Evolutionary conservation across 1,140 invertebrate genomes (phyloP), one percentile per base, ranked within the genome.

Genomic region (Tetramorium alpestre): DNA sequence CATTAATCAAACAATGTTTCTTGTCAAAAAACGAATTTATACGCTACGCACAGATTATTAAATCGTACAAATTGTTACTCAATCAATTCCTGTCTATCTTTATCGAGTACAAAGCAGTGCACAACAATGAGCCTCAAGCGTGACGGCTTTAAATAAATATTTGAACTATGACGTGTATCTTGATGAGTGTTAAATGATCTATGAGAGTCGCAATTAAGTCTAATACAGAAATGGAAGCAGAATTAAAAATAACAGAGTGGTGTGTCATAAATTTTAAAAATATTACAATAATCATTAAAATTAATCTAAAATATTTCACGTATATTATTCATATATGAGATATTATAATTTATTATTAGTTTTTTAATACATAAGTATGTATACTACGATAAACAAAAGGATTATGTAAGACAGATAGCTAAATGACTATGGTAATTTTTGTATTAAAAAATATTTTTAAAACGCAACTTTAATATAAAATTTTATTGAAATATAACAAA

Each of bases 131-230:
- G 16, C 72, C 54, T 58, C n/a, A 58, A 60, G 8, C 28, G 25
- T 47, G 0, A 41, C 13, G n/a, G 22, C 33, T 81, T 70, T 69
- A 81, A 69, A 81, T 81, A 54, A 47, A 56, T 33, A 44, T n/a
- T 81, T 81, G 77, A 81, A 81, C 77, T 69, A 10, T 70, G 77
- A 81, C 77, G 56, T 41, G 5, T 81, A 69, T 41, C 33, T 81
- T 10, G 22, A 81, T 41, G 33, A 67, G 44, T 51, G 16, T 54
- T 69, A 69, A 81, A 41, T 54, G n/a, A 67, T 22, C 38, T 51
- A 11, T 80, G 47, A 33, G 8, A 81, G 44, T 49, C 60, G 28
- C 3, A 47, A 3, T 58, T 58, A 25, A 41, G 69, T 7, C 16
- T 73, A 6, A 54, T 25, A 38, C 38, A 47, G 16, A 13, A 64